phyloP scores from a whole-genome alignment of 1,140 invertebrate genomes.

The Steinernema feltiae region DNA sequence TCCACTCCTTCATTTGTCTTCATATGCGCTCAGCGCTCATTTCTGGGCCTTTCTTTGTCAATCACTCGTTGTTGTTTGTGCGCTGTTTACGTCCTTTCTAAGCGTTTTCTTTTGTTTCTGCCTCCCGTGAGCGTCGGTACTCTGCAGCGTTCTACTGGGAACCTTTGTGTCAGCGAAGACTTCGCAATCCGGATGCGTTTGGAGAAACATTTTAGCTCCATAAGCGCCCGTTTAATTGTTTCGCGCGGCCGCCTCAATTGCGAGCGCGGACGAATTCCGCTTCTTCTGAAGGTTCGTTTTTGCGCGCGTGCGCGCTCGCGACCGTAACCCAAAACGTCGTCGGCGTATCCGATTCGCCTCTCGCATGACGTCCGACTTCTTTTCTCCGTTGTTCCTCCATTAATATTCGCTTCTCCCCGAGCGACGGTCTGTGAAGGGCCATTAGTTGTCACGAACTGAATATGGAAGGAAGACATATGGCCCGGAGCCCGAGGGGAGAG shows the following conservation, averaged over 20 bases:
- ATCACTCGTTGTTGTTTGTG: neutral
- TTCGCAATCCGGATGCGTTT: neutral
- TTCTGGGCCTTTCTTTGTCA: neutral
- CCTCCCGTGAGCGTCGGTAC: too few species aligned
- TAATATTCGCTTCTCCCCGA: conserved; percentile 4
- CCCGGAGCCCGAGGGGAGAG: neutral
- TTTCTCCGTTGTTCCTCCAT: neutral
- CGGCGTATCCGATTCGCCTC: neutral
- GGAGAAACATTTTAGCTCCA: neutral
- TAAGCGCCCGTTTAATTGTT: conserved; percentile 1
- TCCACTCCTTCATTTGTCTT: neutral
- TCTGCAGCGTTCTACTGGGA: neutral
- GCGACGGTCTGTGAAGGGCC: conserved; percentile 1
- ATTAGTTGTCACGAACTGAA: conserved; percentile 11
- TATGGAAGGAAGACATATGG: neutral
- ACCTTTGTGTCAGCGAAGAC: too few species aligned
- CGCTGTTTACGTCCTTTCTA: neutral
- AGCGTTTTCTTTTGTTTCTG: neutral
- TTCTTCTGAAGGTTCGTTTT: neutral
- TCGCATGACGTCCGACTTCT: neutral
- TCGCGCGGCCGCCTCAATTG: neutral
- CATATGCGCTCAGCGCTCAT: neutral
- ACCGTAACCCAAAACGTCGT: neutral
- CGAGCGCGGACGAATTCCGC: neutral
- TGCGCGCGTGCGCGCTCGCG: neutral